A percentile compares a stretch with the other conserved stretches of the same genome.
Conservation (phyloP, 2,797 vertebrate genomes). For the Benthosema pterotum region DNA sequence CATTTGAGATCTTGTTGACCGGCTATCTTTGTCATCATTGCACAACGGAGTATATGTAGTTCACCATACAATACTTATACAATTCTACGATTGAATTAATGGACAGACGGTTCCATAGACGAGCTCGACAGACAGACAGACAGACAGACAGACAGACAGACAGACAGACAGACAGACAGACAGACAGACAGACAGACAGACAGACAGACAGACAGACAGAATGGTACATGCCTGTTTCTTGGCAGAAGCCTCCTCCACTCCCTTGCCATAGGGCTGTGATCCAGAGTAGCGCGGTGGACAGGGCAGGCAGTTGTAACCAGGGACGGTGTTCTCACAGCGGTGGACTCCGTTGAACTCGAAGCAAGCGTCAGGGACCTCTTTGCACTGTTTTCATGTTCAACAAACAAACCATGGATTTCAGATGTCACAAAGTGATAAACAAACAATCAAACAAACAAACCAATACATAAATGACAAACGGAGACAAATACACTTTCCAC, state of each 20-base stretch:
- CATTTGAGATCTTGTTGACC: no score
- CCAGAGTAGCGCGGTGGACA: constrained; percentile 93
- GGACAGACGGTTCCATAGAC: not conserved
- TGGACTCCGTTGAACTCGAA: constrained; percentile 93
- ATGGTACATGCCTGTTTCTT: constrained; percentile 88
- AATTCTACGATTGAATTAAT: not conserved
- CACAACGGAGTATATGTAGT: not conserved
- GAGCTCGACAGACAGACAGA: not conserved
- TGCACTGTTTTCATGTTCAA: constrained; percentile 81
- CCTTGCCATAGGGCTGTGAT: constrained; percentile 89
- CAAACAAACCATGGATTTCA: constrained; percentile 7
- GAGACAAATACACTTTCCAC: no score
- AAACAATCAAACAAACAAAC: not conserved
- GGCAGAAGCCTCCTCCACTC: constrained; percentile 87
- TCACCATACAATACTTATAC: not conserved
- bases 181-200: constrained; percentile 10
- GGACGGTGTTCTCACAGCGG: constrained; percentile 93
- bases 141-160: constrained; percentile 11
- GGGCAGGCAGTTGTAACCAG: constrained; percentile 96
- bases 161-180: no score
- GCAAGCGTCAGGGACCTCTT: constrained; percentile 92
- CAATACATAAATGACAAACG: not conserved
- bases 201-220: constrained; percentile 9
- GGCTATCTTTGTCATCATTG: no score
- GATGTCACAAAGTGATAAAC: not conserved